Evolutionary conservation across 2,113 vertebrate species (phyloP), one percentile per base, ranked within the genome.

Genomic region (Paralichthys olivaceus): DNA sequence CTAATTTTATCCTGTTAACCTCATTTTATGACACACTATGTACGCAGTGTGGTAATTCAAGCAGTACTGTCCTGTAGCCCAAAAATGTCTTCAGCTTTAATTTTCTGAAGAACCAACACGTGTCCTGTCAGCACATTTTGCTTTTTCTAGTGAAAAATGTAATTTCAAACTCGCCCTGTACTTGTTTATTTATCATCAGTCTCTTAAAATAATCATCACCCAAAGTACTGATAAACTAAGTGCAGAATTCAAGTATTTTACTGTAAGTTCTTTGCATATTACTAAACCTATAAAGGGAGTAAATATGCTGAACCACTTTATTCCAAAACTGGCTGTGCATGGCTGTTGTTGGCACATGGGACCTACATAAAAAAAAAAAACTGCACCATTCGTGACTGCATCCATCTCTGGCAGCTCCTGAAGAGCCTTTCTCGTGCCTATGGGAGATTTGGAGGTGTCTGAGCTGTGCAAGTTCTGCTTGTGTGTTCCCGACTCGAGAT

Each of bases 401-500:
- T 73, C 26, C 23, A 9, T 74, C 66, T 49, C 72, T 68, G 59
- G 26, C 67, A 56, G 23, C 66, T 77, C 77, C 75, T 62, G 13
- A 12, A 32, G 69, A 73, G 79, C 74, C 80, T 77, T 6, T 15
- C 49, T 53, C 8, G 7, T 53, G 49, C 49, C 20, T n/a, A 4
- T n/a, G 49, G 20, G 20, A 47, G 43, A 47, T 5, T 5, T 47
- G 13, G 43, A 47, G 17, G 49, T 15, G 14, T 6, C 49, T 53
- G 19, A n/a, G 49, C 49, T 9, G 49, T 53, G 19, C 49, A n/a
- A 53, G 20, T n/a, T 53, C 19, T 22, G 49, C 49, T 4, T 17
- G 49, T 53, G 49, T 53, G 49, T n/a, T 53, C 76, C 76, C 59
- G 79, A 84, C 69, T 72, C 47, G 75, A 75, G 84, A 91, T 59